phyloP scores from a whole-genome alignment of 1,140 invertebrate genomes.

The Drosophila guanche region DNA sequence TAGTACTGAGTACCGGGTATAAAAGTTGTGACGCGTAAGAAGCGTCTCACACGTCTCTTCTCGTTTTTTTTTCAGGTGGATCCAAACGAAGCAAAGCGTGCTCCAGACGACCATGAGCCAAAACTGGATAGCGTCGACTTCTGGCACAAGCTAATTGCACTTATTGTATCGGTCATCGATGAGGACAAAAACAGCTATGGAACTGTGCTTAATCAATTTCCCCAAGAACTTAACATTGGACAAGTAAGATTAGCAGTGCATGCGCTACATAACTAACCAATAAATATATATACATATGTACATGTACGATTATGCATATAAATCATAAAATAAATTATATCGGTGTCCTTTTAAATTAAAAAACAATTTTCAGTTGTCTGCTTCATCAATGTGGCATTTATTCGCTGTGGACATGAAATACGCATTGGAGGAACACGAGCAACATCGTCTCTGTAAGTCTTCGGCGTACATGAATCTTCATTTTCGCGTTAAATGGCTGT shows the following conservation, averaged over 20 bases:
- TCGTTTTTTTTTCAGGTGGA: conserved; percentile 86
- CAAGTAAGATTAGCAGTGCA: conserved; percentile 85
- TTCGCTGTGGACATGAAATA: conserved; percentile 99
- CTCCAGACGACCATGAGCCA: conserved; percentile 94
- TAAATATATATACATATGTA: too few relatives aligned
- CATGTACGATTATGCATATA: too few relatives aligned
- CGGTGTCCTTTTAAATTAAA: background rate
- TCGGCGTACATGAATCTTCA: conserved; percentile 99
- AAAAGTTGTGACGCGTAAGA: too few relatives aligned
- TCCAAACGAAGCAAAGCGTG: conserved; percentile 93
- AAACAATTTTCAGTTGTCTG: conserved; percentile 90
- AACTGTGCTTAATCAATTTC: conserved; percentile 99
- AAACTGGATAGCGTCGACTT: conserved; percentile 96
- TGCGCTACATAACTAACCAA: too few relatives aligned
- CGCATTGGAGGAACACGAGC: conserved; percentile 98
- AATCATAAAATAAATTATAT: too few relatives aligned
- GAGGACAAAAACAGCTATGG: conserved; percentile 99
- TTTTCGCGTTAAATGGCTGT: conserved; percentile 98
- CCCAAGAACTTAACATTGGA: conserved; percentile 95
- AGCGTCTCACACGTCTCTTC: too few relatives aligned
- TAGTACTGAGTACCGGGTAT: too few relatives aligned
- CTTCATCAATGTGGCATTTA: conserved; percentile 97
- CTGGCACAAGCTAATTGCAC: conserved; percentile 98
- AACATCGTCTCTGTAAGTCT: conserved; percentile 97
- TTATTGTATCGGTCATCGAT: conserved; percentile 99